Conservation (phyloP, 2,113 vertebrate genomes). For the Oncorhynchus keta region DNA sequence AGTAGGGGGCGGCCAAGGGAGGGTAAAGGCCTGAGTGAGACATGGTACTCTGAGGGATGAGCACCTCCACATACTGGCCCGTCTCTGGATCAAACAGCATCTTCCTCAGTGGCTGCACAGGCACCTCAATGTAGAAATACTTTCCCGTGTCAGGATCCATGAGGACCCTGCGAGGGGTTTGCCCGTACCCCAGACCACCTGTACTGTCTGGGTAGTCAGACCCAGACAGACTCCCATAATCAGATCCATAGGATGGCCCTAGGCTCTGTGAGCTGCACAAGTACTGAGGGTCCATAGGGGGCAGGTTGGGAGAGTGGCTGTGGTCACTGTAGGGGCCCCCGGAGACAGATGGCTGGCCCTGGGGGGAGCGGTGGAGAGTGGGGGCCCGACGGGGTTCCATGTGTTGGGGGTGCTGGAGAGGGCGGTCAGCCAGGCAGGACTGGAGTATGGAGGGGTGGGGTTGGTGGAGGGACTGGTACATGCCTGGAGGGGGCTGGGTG, state of each 20-base stretch:
- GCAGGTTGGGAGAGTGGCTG: conserved; percentile 65
- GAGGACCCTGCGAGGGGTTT: conserved; percentile 79
- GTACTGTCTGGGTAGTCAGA: conserved; percentile 68
- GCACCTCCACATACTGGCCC: conserved; percentile 91
- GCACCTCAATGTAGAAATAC: conserved; percentile 88
- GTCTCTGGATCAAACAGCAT: conserved; percentile 92
- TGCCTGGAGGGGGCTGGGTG: conserved; percentile 53
- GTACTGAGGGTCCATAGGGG: conserved; percentile 70
- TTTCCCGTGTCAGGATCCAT: conserved; percentile 91
- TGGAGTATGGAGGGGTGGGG: conserved; percentile 64
- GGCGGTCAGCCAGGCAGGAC: conserved; percentile 57
- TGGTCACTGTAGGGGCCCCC: conserved; percentile 63
- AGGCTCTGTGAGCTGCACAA: conserved; percentile 67
- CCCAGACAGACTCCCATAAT: conserved; percentile 67
- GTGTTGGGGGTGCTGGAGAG: conserved; percentile 52
- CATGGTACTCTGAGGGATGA: conserved; percentile 81
- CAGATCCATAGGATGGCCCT: conserved; percentile 67
- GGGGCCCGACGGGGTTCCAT: conserved; percentile 55
- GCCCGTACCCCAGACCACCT: conserved; percentile 42
- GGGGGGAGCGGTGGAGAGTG: conserved; percentile 66
- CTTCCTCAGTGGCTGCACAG: conserved; percentile 84
- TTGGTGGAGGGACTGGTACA: conserved; percentile 68
- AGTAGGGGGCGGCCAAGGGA: conserved; percentile 76
- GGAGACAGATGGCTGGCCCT: conserved; percentile 57
- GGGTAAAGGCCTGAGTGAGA: conserved; percentile 80